A percentile compares a stretch with the other conserved stretches of the same genome.
Conservation (phyloP, 2,797 vertebrate genomes). For the Falco peregrinus region DNA sequence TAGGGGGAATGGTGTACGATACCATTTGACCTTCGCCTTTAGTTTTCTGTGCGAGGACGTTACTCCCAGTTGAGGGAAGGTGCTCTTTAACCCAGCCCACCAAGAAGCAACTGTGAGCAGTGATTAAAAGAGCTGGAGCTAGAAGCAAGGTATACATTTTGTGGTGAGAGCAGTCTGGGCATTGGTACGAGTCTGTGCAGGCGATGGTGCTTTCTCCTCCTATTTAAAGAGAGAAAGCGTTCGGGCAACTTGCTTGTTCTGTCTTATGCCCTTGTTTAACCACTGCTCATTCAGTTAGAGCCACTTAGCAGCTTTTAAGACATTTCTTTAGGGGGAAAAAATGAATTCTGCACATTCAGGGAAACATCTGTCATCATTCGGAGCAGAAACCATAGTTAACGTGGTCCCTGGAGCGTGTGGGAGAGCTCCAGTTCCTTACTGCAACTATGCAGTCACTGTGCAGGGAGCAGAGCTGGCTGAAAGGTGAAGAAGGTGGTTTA, state of each 20-base stretch:
- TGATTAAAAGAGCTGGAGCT: neutral
- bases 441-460: neutral
- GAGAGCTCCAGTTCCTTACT: neutral
- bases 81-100: neutral
- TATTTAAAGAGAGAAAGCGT: conserved; percentile 1
- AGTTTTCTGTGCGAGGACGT: neutral
- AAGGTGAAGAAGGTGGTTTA: neutral
- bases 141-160: neutral
- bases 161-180: neutral
- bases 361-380: conserved; percentile 34
- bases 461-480: neutral
- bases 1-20: neutral
- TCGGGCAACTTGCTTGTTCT: neutral
- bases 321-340: neutral
- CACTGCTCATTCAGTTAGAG: neutral
- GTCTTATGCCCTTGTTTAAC: neutral
- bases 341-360: neutral
- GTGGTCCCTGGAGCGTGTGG: neutral
- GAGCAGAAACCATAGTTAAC: neutral
- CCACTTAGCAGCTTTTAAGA: conserved; percentile 15
- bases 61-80: neutral
- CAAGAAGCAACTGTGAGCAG: neutral
- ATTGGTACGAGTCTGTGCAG: conserved; percentile 32
- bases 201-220: neutral
- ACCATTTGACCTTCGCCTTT: neutral